Base-by-base conservation (phyloP, 2,113 vertebrate species). In the Trachemys scripta region DNA sequence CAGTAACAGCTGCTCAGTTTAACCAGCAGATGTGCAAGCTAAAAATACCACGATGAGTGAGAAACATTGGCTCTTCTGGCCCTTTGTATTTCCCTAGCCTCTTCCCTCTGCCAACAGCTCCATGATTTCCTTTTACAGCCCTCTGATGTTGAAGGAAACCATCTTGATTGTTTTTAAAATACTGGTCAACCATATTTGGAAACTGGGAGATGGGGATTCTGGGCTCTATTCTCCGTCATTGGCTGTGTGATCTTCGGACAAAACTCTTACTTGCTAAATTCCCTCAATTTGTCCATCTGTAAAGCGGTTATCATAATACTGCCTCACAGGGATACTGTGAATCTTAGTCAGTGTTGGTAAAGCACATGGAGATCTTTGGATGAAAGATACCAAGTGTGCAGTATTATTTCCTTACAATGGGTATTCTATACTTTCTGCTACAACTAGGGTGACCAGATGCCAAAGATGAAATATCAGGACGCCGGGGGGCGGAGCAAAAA, bases 271-370 rank as follows among this genome's bases (percentile, higher is more conserved):
- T 14, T 72, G 79, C 1, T 1, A 49, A 0, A 0, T 14, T 14
- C 10, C 11, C 42, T 38, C 38, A 5, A 2, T 53, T 51, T 79
- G 35, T 56, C n/a, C 59, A 24, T 38, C 24, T 84, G 24, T 42
- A 31, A 57, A 81, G 10, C 4, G 2, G 11, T 2, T 80, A 7
- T 89, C 5, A 14, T 0, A 2, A 31, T 12, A 47, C 89, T 53
- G 31, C 65, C 35, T 62, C 27, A 62, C 27, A 62, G 57, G 57
- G 2, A 31, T 16, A 51, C 88, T 47, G 24, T 14, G 47, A 59
- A 16, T 10, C 5, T 35, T 0, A 1, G 42, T 47, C 11, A 78
- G 59, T 76, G 45, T 45, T 0, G 0, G 22, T 24, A 6, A 31
- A 1, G 0, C 9, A 19, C 6, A 3, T 2, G 0, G 47, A 49